Percentiles rank a stretch among this genome's conserved stretches.
These are phyloP conservation scores for Scomber japonicus DNA, from an alignment of 2,113 vertebrate genomes.

Conservation along the genomic window DNA sequence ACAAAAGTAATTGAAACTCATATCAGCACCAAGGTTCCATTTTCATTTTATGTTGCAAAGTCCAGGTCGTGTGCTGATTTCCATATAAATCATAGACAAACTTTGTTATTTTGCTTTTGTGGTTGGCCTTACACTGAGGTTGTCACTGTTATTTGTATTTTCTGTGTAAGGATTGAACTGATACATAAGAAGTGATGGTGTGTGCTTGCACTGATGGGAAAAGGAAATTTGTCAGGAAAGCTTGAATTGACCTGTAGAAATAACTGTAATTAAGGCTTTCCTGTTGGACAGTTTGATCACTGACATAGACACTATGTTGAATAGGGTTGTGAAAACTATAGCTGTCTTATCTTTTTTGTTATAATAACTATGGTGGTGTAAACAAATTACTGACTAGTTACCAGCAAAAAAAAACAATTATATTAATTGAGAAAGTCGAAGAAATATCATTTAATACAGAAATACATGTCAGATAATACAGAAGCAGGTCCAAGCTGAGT, in stretches of 20 bases:
- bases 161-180: slow-evolving; percentile 5
- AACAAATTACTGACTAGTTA: not conserved
- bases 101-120: slow-evolving; percentile 39
- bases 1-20: slow-evolving; percentile 52
- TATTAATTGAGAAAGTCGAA: too few species aligned
- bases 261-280: not conserved
- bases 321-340: slow-evolving; percentile 13
- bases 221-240: not conserved
- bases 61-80: slow-evolving; percentile 63
- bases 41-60: slow-evolving; percentile 58
- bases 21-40: slow-evolving; percentile 45
- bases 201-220: not conserved
- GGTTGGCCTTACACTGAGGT: not conserved
- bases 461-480: not conserved
- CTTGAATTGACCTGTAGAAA: not conserved
- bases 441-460: not conserved
- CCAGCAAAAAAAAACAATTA: not conserved
- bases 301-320: slow-evolving; percentile 15
- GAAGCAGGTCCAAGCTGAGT: not conserved
- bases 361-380: not conserved
- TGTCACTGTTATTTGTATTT: slow-evolving; percentile 27
- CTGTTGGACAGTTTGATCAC: not conserved
- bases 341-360: not conserved
- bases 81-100: slow-evolving; percentile 70
- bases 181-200: slow-evolving; percentile 14